Base-by-base conservation (phyloP, 2,888 invertebrate species). In the Hololepta plana region DNA sequence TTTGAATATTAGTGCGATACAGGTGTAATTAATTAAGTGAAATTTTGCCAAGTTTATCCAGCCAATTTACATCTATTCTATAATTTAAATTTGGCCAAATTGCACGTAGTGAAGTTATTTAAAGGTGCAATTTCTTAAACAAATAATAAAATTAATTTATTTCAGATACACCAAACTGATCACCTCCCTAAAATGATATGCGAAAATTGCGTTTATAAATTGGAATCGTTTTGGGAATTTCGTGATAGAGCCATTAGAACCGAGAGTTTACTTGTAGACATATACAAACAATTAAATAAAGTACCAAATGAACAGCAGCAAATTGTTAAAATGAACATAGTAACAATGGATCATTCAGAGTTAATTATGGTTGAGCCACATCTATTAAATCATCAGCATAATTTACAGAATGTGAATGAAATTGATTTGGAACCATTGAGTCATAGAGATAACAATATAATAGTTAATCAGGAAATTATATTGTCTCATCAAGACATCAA, bases 101-200 rank as follows among this genome's bases (percentile, higher is more conserved):
- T n/a, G n/a, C n/a, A n/a, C n/a, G n/a, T n/a, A n/a, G n/a, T n/a
- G n/a, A n/a, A n/a, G n/a, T n/a, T n/a, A n/a, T n/a, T n/a, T n/a
- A n/a, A n/a, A n/a, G n/a, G n/a, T n/a, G n/a, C n/a, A n/a, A n/a
- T 17, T 17, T 17, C n/a, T 17, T 17, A 17, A 7, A 7, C 12
- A 17, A 7, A 17, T 17, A 17, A 7, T 17, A 20, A 12, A 16
- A 19, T 16, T 31, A 24, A 35, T 38, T 36, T 30, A 26, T 49
- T 47, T 12, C 35, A 65, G 67, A 57, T 67, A 14, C 58, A 60
- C 22, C 51, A 59, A 45, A 45, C 51, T 11, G 67, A 67, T 42
- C 59, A 60, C 35, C 47, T 67, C 23, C 66, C 67, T 11, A 67
- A 67, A 51, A 59, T 64, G 43, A 56, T 67, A 3, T 67, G 67